phyloP scores from a whole-genome alignment of 2,113 vertebrate genomes.

The Echinops telfairi region DNA sequence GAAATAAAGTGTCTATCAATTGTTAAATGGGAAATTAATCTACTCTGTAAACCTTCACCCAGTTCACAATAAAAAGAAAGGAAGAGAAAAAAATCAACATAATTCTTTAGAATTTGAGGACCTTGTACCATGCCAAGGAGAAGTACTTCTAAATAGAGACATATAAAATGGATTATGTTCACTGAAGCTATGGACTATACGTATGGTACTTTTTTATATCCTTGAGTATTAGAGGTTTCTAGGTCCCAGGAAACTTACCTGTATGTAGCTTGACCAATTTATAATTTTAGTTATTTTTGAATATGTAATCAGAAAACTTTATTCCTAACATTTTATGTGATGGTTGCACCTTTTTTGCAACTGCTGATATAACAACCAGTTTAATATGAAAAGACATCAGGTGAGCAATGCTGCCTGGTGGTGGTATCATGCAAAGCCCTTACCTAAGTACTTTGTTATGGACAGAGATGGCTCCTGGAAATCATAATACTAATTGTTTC shows the following conservation, averaged over 20 bases:
- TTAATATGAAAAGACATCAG: conserved; percentile 61
- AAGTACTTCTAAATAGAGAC: neutral
- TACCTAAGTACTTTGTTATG: neutral
- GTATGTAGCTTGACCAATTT: conserved; percentile 54
- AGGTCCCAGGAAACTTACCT: conserved; percentile 57
- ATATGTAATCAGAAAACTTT: conserved; percentile 39
- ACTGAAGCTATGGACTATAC: neutral
- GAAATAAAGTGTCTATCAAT: too few relatives aligned
- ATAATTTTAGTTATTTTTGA: conserved; percentile 26
- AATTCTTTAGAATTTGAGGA: conserved; percentile 28
- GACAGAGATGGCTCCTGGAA: neutral
- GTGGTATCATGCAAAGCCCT: neutral
- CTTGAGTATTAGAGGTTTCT: conserved; percentile 8
- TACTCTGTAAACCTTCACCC: too few relatives aligned
- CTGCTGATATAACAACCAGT: conserved; percentile 43
- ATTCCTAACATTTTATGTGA: conserved; percentile 69
- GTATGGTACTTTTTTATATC: conserved; percentile 2
- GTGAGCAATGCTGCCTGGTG: conserved; percentile 2
- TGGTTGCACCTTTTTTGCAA: conserved; percentile 32
- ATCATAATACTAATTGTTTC: neutral
- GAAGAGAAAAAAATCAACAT: neutral
- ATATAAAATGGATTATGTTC: neutral
- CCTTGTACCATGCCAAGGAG: neutral
- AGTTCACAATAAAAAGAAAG: too few relatives aligned
- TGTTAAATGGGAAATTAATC: too few relatives aligned